phyloP scores from a whole-genome alignment of 2,797 vertebrate genomes.

The Erethizon dorsatum region DNA sequence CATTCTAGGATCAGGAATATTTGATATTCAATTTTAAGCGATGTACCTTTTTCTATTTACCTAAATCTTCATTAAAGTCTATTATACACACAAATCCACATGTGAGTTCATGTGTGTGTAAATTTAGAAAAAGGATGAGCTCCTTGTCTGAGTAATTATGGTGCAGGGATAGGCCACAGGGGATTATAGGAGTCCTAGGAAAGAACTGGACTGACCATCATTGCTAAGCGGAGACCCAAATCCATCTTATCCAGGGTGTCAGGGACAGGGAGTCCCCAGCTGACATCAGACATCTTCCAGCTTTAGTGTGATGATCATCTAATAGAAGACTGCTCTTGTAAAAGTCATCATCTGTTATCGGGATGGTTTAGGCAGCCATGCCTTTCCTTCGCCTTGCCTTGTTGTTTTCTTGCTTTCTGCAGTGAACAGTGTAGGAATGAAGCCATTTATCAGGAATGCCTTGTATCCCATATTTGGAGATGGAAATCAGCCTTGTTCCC shows the following conservation, averaged over 20 bases:
- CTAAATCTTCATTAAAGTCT: background rate
- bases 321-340: background rate
- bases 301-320: background rate
- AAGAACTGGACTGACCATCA: background rate
- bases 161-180: background rate
- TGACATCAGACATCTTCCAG: background rate
- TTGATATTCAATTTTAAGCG: slow-evolving; percentile 4
- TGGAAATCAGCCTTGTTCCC: background rate
- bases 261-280: background rate
- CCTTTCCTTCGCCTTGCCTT: background rate
- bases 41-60: background rate
- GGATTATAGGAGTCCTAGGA: background rate
- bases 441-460: background rate
- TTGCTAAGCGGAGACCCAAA: background rate
- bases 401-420: background rate
- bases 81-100: background rate
- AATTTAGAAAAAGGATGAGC: background rate
- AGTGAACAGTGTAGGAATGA: background rate
- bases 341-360: background rate
- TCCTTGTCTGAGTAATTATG: background rate
- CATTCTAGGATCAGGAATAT: background rate
- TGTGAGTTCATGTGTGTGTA: background rate
- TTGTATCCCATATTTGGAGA: background rate
- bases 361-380: background rate
- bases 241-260: background rate